phyloP scores from a whole-genome alignment of 2,113 vertebrate species.

The Desmodus rotundus region DNA sequence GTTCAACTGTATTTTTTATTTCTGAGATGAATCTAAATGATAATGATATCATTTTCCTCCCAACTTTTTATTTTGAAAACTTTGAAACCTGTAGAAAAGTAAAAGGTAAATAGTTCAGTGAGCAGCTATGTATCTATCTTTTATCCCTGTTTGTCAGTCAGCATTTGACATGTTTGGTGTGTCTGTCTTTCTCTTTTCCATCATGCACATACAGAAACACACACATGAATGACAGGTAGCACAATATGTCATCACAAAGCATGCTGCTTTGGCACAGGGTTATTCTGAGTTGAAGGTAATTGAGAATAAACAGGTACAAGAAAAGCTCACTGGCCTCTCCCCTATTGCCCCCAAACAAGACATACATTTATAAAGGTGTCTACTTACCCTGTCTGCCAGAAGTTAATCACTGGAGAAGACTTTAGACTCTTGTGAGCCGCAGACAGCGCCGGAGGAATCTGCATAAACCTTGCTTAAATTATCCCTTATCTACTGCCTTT shows the following conservation, averaged over 20 bases:
- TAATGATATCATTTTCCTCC: not conserved
- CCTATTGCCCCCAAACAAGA: not conserved
- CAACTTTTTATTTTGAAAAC: constrained; percentile 18
- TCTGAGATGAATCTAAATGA: not conserved
- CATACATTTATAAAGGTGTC: not conserved
- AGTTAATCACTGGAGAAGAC: not conserved
- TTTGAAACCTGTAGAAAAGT: not conserved
- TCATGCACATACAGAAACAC: not conserved
- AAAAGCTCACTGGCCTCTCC: not conserved
- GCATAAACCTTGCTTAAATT: not conserved
- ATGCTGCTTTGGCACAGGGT: not conserved
- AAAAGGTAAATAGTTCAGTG: not conserved
- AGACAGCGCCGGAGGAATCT: not conserved
- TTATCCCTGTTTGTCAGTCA: not conserved
- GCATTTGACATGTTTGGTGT: not conserved
- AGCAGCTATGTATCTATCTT: not conserved
- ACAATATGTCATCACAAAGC: not conserved
- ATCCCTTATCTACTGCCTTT: not conserved
- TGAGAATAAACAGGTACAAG: not conserved
- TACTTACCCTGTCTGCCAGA: not conserved
- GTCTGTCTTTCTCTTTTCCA: not conserved
- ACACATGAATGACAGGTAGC: not conserved
- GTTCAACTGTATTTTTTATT: not conserved
- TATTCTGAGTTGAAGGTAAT: not conserved
- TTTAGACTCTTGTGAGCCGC: not conserved